These are phyloP conservation scores for Scomberomorus guttatus DNA, from an alignment of 2,797 vertebrate species.

Conservation along the genomic window DNA sequence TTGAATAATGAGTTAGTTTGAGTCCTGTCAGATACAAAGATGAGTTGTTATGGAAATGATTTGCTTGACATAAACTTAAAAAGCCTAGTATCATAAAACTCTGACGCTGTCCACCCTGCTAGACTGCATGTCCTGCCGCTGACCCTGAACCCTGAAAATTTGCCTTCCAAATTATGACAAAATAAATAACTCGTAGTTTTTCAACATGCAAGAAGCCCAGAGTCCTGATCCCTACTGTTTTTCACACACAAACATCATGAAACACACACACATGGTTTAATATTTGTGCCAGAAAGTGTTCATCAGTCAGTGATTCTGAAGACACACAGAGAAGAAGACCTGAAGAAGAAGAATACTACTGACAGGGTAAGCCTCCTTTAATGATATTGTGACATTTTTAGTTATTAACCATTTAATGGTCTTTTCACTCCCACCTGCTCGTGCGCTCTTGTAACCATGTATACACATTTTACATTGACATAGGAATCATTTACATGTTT, in stretches of 20 bases:
- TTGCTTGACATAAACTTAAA: neutral
- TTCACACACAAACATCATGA: neutral
- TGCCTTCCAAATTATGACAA: conserved; percentile 23
- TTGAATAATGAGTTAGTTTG: neutral
- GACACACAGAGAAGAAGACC: neutral
- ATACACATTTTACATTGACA: no score
- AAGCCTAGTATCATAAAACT: no score
- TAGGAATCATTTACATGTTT: no score
- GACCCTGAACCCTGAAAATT: conserved; percentile 25
- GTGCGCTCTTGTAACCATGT: no score
- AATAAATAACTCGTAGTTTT: neutral
- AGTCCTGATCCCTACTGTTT: neutral
- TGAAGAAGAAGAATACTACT: neutral
- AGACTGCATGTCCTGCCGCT: neutral
- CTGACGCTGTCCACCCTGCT: neutral
- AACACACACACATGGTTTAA: neutral
- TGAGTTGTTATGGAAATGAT: neutral
- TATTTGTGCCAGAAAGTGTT: neutral
- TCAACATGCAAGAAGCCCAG: conserved; percentile 12
- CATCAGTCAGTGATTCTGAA: neutral
- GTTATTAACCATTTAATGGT: neutral
- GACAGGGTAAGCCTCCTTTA: conserved; percentile 17
- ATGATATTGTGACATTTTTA: neutral
- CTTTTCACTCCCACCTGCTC: no score
- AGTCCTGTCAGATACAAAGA: neutral